Evolutionary conservation across 2,113 vertebrate genomes (phyloP).

Genomic region (Microcebus murinus): DNA sequence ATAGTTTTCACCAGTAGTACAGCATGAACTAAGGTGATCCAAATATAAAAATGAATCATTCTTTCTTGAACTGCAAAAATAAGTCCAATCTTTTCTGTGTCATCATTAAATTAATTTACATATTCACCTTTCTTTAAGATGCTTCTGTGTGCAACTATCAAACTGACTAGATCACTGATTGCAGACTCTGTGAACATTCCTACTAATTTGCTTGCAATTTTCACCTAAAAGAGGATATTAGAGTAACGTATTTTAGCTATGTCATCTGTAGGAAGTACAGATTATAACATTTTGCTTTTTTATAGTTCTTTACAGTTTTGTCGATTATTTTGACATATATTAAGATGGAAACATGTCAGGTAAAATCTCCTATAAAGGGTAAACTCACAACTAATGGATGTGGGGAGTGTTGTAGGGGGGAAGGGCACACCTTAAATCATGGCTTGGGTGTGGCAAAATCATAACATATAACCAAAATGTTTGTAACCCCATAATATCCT

Average conservation of each 20-base stretch:
- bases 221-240: neutral
- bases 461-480: too few species aligned
- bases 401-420: too few species aligned
- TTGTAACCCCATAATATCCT: too few species aligned
- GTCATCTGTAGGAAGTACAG: neutral
- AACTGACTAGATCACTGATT: neutral
- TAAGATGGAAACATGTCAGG: neutral
- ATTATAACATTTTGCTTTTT: neutral
- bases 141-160: neutral
- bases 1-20: constrained; percentile 31
- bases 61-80: neutral
- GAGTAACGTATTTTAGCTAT: neutral
- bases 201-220: constrained; percentile 9
- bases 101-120: neutral
- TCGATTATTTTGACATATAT: neutral
- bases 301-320: neutral
- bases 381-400: neutral
- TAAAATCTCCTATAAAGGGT: neutral
- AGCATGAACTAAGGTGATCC: neutral
- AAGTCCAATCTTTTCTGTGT: neutral
- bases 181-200: neutral
- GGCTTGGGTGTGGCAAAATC: too few species aligned
- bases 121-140: neutral
- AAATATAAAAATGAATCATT: constrained; percentile 15
- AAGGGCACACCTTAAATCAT: too few species aligned